Percentiles rank a stretch among this genome's conserved stretches.
These are phyloP conservation scores for Pipra filicauda DNA, from an alignment of 2,113 vertebrate genomes.

Conservation along the genomic window DNA sequence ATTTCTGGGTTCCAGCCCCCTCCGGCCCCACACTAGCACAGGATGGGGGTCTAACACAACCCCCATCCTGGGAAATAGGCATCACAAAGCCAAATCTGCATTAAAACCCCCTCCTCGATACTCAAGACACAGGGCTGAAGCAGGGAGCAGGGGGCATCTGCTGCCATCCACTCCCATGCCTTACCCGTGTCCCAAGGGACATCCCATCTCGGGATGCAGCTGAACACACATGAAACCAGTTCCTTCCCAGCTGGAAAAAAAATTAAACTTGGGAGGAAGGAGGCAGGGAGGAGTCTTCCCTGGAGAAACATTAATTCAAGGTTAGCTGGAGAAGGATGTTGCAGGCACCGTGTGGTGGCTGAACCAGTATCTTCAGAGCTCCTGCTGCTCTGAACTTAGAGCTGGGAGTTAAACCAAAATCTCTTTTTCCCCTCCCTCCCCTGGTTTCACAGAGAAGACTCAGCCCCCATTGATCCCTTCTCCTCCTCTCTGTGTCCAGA, in stretches of 20 bases:
- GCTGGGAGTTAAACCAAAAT: neutral
- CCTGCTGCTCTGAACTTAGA: neutral
- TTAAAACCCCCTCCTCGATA: neutral
- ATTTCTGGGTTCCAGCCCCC: neutral
- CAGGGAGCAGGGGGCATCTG: neutral
- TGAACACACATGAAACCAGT: neutral
- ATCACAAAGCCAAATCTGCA: neutral
- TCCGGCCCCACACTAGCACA: neutral
- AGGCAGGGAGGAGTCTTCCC: neutral
- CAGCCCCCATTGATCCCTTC: neutral
- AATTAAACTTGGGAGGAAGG: neutral
- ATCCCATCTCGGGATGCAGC: fast-evolving
- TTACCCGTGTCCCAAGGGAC: fast-evolving
- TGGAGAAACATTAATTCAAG: neutral
- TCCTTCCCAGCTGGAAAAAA: neutral
- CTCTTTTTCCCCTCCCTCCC: neutral
- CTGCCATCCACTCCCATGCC: neutral
- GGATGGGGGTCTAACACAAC: neutral
- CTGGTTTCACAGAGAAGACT: neutral
- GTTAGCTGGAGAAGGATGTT: neutral
- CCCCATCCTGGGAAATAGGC: neutral
- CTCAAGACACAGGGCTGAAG: neutral
- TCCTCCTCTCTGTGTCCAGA: fast-evolving
- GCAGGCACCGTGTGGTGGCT: neutral
- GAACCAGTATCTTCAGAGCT: neutral